A percentile compares a stretch with the other conserved stretches of the same genome.
phyloP scores from a whole-genome alignment of 2,797 vertebrate genomes.

The Discoglossus pictus region DNA sequence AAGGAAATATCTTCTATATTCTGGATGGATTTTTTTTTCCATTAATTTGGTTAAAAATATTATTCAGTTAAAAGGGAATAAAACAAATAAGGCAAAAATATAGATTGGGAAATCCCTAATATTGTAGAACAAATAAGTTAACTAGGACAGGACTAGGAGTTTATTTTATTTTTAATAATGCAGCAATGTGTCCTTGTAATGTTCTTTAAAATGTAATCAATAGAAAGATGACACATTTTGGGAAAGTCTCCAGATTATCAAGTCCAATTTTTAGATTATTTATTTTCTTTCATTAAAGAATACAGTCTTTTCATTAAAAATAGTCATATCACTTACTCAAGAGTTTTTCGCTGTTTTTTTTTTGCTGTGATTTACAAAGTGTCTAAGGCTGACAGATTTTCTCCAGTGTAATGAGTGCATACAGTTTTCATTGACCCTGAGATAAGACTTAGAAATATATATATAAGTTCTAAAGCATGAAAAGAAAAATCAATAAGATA shows the following conservation, averaged over 20 bases:
- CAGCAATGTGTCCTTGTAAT: conserved; percentile 3
- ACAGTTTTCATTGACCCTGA: neutral
- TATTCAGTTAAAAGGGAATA: too few relatives aligned
- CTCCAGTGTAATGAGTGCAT: neutral
- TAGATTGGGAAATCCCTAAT: too few relatives aligned
- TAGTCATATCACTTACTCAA: conserved; percentile 21
- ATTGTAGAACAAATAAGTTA: too few relatives aligned
- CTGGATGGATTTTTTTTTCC: too few relatives aligned
- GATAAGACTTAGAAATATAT: conserved; percentile 36
- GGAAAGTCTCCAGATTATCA: conserved; percentile 23
- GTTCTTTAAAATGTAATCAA: conserved; percentile 21
- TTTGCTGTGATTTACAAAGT: conserved; percentile 10
- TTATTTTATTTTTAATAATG: neutral
- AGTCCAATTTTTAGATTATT: conserved; percentile 16
- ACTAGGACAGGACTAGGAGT: too few relatives aligned
- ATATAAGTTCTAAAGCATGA: neutral
- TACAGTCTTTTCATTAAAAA: conserved; percentile 3
- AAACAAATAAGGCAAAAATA: too few relatives aligned
- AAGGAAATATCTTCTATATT: too few relatives aligned
- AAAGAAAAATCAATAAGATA: conserved; percentile 32
- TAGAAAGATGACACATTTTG: conserved; percentile 6
- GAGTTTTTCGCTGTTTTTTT: neutral
- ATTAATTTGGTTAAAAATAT: too few relatives aligned
- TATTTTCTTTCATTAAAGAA: conserved; percentile 30
- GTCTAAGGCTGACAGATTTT: conserved; percentile 12